phyloP scores from a whole-genome alignment of 2,888 invertebrate genomes.

The Slavum lentiscoides region DNA sequence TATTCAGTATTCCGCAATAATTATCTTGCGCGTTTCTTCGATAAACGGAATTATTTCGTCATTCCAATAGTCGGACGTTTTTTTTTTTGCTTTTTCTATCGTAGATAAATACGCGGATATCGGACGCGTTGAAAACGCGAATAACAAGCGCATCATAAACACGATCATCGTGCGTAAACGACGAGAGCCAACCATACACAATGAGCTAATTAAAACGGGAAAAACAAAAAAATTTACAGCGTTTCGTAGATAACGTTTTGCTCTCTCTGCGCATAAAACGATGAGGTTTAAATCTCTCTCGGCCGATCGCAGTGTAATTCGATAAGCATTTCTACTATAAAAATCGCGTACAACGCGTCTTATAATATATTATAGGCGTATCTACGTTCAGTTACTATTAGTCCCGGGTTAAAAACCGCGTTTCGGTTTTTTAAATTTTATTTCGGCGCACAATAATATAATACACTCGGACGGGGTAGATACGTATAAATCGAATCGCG shows the following conservation, averaged over 20 bases:
- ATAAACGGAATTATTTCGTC: neutral
- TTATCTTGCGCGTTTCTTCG: neutral
- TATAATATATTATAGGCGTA: too few species aligned
- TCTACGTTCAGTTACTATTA: too few species aligned
- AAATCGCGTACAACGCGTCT: too few species aligned
- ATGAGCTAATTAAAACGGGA: slow-evolving; percentile 9
- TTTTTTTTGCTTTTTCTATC: neutral
- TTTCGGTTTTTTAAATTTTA: too few species aligned
- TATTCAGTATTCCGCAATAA: too few species aligned
- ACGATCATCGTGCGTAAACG: neutral
- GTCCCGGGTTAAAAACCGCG: too few species aligned
- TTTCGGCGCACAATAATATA: too few species aligned
- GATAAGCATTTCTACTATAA: neutral
- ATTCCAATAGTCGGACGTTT: neutral
- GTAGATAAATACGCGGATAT: neutral
- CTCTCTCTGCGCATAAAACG: neutral
- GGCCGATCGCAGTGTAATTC: neutral
- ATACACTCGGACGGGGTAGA: too few species aligned
- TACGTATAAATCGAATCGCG: too few species aligned
- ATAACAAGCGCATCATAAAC: neutral
- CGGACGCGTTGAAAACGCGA: neutral
- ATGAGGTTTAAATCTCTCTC: slow-evolving; percentile 10
- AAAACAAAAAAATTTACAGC: neutral
- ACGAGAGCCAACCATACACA: neutral
- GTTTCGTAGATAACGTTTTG: slow-evolving; percentile 9